Evolutionary conservation across 2,113 vertebrate genomes (phyloP).

Genomic region (Grantiella picta): DNA sequence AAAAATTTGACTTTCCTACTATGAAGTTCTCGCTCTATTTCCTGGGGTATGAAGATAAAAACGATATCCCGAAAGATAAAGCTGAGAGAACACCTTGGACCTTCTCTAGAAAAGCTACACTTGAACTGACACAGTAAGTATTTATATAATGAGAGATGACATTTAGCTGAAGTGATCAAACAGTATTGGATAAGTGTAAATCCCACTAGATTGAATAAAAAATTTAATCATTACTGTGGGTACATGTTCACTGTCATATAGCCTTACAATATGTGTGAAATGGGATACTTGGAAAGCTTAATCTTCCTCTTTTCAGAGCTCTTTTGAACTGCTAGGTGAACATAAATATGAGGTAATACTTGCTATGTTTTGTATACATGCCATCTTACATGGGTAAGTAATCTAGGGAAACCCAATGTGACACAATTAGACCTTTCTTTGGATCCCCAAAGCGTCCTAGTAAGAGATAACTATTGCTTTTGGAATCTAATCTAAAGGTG

Average conservation of each 20-base stretch:
- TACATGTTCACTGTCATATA: neutral
- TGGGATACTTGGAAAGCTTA: neutral
- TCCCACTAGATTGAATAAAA: neutral
- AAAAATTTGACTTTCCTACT: constrained; percentile 92
- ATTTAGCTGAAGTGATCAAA: neutral
- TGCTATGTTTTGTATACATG: neutral
- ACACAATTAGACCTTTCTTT: neutral
- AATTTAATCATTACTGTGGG: neutral
- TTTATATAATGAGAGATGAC: neutral
- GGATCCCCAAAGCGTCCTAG: neutral
- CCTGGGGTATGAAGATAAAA: constrained; percentile 93
- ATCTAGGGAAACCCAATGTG: neutral
- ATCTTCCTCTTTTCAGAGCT: neutral
- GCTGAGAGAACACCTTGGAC: constrained; percentile 84
- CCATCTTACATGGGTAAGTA: neutral
- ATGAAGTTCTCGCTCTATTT: constrained; percentile 97
- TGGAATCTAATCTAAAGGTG: neutral
- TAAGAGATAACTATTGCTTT: neutral
- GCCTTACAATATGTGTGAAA: neutral
- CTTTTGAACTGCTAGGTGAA: neutral
- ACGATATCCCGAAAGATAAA: constrained; percentile 85
- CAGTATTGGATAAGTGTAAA: neutral
- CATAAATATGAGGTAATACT: neutral
- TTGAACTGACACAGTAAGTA: constrained; percentile 91
- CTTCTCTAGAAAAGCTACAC: constrained; percentile 90